Conservation (phyloP, 2,113 vertebrate species). For the Rhizomys pruinosus region DNA sequence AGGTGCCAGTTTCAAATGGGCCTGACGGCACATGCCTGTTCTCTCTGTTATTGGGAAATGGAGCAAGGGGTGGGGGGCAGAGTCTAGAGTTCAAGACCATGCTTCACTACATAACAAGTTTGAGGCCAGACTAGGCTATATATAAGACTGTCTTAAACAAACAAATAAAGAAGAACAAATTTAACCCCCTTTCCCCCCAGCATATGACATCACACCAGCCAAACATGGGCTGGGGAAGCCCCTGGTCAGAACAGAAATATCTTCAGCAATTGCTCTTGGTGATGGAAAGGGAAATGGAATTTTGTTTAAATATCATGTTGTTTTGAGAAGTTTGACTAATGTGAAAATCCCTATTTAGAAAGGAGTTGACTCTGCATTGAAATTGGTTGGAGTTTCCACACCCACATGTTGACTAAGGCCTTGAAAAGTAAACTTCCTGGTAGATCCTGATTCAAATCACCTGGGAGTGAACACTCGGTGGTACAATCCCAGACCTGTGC, state of each 20-base stretch:
- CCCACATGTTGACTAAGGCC: slow-evolving; percentile 77
- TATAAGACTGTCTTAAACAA: background rate
- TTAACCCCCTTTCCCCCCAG: background rate
- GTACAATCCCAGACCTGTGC: slow-evolving; percentile 62
- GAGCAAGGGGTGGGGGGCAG: background rate
- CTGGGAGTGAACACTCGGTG: slow-evolving; percentile 62
- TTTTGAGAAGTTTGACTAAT: slow-evolving; percentile 82
- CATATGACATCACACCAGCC: background rate
- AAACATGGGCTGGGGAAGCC: slow-evolving; percentile 46
- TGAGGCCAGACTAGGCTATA: background rate
- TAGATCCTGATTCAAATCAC: slow-evolving; percentile 78
- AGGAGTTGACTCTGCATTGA: slow-evolving; percentile 68
- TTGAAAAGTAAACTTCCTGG: slow-evolving; percentile 85
- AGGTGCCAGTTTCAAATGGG: background rate
- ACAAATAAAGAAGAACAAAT: background rate
- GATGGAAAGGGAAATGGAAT: slow-evolving; percentile 76
- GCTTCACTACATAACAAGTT: background rate
- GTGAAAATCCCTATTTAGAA: slow-evolving; percentile 86
- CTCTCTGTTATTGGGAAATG: background rate
- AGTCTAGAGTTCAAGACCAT: background rate
- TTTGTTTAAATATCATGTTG: slow-evolving; percentile 77
- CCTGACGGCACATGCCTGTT: background rate
- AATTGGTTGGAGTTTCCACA: slow-evolving; percentile 80
- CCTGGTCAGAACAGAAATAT: slow-evolving; percentile 74
- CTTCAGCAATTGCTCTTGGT: slow-evolving; percentile 34